Base-by-base conservation (phyloP, 2,888 invertebrate genomes). In the Eilema sororculum region DNA sequence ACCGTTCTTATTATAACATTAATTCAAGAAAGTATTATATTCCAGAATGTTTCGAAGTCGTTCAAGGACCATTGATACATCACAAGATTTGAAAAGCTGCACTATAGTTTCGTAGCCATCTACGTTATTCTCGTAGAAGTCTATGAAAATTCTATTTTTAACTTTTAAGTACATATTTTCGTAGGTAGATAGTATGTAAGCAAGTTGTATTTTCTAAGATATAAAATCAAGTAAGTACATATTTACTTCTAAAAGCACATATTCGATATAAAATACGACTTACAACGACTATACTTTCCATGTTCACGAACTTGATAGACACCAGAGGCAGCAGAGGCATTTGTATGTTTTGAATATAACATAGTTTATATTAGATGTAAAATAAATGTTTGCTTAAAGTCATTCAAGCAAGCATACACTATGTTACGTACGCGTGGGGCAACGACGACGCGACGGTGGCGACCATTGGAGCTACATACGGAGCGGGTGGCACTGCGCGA, bases 401-500 rank as follows among this genome's bases (percentile, higher is more conserved):
- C 66, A 69, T 72, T 46, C 37, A 67, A 60, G n/a, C 28, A 60
- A 30, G 52, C n/a, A 58, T 58, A 10, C 25, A 65, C 62, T 66
- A 60, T 52, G 66, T 63, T 61, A 52, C 58, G 62, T 63, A 59
- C 57, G 25, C 25, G 9, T 58, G 57, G 52, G 52, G 52, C n/a
- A 20, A 46, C 46, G 20, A 52, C n/a, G 46, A 4, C 5, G n/a
- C 46, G 46, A 20, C 20, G 46, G 46, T 16, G 46, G n/a, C 52
- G n/a, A 52, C 52, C n/a, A n/a, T n/a, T n/a, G 52, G 52, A 20
- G 24, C 5, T 37, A 57, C 58, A 60, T 16, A 28, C 25, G 56
- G 22, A 25, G 64, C 61, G 57, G 57, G 65, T 4, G 16, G 24
- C 46, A 71, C 56, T 67, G 58, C 73, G 67, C 73, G 67, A 73